Evolutionary conservation across 2,888 invertebrate genomes (phyloP).

Genomic region (Dicyrtoma fusca): DNA sequence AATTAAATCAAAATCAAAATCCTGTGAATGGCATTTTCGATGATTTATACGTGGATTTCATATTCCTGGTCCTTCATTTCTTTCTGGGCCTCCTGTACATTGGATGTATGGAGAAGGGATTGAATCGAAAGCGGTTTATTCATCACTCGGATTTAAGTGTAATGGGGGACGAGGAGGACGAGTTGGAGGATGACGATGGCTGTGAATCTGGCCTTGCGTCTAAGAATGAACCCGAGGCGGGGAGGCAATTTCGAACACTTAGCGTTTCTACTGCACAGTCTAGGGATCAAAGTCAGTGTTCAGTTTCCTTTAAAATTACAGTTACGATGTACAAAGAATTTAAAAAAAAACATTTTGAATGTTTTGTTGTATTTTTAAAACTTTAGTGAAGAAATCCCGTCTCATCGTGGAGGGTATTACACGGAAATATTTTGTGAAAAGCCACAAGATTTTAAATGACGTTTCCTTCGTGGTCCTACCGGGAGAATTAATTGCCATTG

Average conservation of each 20-base stretch:
- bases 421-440: not conserved
- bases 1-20: not conserved
- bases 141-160: not conserved
- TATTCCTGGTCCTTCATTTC: not conserved
- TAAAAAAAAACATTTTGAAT: not conserved
- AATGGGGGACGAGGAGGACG: not conserved
- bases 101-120: not conserved
- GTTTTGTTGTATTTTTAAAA: too few species aligned
- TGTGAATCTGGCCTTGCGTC: not conserved
- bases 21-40: not conserved
- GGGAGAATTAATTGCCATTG: conserved; percentile 22
- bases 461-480: not conserved
- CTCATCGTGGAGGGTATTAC: not conserved
- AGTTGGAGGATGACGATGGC: not conserved
- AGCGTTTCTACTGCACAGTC: too few species aligned
- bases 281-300: too few species aligned
- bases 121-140: not conserved
- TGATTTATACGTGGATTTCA: conserved; percentile 2
- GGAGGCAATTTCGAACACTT: too few species aligned
- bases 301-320: not conserved
- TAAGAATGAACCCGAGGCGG: not conserved
- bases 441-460: not conserved
- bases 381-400: not conserved
- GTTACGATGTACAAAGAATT: not conserved
- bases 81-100: not conserved